phyloP scores from a whole-genome alignment of 92 coral and sea anemone species.

The Zoanthus gigantus region DNA sequence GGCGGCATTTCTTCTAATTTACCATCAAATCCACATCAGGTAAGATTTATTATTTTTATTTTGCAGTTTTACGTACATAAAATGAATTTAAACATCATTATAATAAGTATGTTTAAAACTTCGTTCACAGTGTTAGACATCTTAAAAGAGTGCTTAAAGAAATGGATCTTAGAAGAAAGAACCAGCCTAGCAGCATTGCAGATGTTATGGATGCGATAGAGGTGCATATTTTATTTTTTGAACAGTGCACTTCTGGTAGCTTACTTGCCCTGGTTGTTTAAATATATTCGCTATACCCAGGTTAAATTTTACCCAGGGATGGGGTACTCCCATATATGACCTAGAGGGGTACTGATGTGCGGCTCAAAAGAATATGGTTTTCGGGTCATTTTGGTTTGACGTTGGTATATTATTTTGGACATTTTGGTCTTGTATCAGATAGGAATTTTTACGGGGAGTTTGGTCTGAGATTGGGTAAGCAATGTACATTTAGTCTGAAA shows the following conservation, averaged over 20 bases:
- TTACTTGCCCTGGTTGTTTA: no score
- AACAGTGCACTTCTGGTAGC: background rate
- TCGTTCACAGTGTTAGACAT: constrained; percentile 32
- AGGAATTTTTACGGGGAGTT: no score
- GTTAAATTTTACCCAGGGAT: no score
- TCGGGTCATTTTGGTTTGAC: no score
- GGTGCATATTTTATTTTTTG: background rate
- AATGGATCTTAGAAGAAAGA: constrained; percentile 19
- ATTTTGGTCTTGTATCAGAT: no score
- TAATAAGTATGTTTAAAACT: constrained; percentile 10
- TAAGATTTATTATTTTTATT: background rate
- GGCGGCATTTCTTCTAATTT: constrained; percentile 13
- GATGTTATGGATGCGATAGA: constrained; percentile 8
- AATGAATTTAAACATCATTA: background rate
- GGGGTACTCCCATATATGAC: no score
- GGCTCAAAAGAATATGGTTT: no score
- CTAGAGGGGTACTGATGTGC: no score
- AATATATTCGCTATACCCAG: no score
- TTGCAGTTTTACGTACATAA: constrained; percentile 1
- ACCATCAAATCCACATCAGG: constrained; percentile 30
- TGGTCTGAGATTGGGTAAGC: no score
- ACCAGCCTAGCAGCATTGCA: constrained; percentile 15
- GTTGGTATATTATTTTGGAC: no score
- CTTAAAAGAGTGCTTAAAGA: constrained; percentile 27
- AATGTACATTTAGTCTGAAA: no score